A percentile compares a stretch with the other conserved stretches of the same genome.
Conservation (phyloP, 2,888 invertebrate species). For the Thalpophila matura region DNA sequence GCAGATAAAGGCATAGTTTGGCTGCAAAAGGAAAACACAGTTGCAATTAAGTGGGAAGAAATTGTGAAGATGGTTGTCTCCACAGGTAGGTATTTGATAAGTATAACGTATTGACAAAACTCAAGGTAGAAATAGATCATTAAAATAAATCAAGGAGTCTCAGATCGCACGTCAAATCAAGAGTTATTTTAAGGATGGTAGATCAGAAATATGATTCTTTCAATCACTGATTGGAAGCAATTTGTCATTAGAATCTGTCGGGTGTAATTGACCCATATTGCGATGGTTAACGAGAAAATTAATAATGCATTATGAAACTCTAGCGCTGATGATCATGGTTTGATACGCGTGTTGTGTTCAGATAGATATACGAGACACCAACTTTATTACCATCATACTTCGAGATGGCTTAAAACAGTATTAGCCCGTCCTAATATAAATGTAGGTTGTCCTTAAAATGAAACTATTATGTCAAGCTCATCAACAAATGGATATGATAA, state of each 20-base stretch:
- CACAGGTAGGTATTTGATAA: neutral
- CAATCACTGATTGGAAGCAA: conserved; percentile 37
- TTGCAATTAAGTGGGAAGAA: neutral
- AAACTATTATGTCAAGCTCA: too few species aligned
- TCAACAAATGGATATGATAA: too few species aligned
- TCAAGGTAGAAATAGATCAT: neutral
- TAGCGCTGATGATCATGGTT: neutral
- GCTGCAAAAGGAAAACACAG: neutral
- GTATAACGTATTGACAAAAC: neutral
- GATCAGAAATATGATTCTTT: conserved; percentile 27
- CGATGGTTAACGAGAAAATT: conserved; percentile 21
- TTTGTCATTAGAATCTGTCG: conserved; percentile 26
- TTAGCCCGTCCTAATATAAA: too few species aligned
- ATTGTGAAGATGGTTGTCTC: neutral
- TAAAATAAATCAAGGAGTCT: conserved; percentile 13
- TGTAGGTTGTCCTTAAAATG: too few species aligned
- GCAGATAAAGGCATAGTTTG: conserved; percentile 16
- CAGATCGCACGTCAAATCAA: conserved; percentile 1
- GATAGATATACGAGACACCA: too few species aligned
- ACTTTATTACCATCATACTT: neutral
- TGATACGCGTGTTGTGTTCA: neutral
- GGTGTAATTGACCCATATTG: conserved; percentile 24
- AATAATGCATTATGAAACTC: conserved; percentile 3
- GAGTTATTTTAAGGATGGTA: neutral
- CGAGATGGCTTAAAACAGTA: too few species aligned